Evolutionary conservation across 2,888 invertebrate genomes (phyloP), one percentile per base, ranked within the genome.

Genomic region (Heliconius sara): DNA sequence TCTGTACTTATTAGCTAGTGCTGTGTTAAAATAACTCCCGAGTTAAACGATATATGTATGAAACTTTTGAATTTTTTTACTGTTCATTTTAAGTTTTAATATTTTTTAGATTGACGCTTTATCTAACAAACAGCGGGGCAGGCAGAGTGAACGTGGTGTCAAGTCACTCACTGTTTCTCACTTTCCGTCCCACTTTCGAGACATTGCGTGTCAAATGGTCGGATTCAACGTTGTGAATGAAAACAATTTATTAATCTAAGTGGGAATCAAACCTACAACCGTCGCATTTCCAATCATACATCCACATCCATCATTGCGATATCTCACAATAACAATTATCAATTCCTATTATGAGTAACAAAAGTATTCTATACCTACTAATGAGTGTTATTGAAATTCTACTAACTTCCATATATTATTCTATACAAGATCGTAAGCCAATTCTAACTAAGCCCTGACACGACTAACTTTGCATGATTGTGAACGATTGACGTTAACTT

Each of bases 401-500:
- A 9, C n/a, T 39, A 73, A 39, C 57, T 60, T 73, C 0, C 16
- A 57, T 22, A 52, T 19, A 52, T 52, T 52, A 57, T 30, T 57
- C 22, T 22, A n/a, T 39, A 39, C 13, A 60, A 73, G 73, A 34
- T 25, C 16, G 60, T 60, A 73, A 60, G 73, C 19, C 60, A 60
- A 39, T 73, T 57, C 34, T 25, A 60, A 60, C 4, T 73, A 60
- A 73, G 60, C 60, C 19, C 4, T 60, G 60, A 60, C 60, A 34
- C 39, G 34, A n/a, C 39, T 5, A 73, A 73, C 73, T 60, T 73
- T 39, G 34, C 73, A 25, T 16, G 73, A 60, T 60, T 39, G 57
- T 34, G 60, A 34, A 60, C 34, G 57, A 60, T 73, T 73, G 73
- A 73, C 73, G 60, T 16, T 60, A 60, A 60, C 34, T 34, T 73